Evolutionary conservation across 2,888 invertebrate species (phyloP).

Genomic region (Spicauda simplicius): DNA sequence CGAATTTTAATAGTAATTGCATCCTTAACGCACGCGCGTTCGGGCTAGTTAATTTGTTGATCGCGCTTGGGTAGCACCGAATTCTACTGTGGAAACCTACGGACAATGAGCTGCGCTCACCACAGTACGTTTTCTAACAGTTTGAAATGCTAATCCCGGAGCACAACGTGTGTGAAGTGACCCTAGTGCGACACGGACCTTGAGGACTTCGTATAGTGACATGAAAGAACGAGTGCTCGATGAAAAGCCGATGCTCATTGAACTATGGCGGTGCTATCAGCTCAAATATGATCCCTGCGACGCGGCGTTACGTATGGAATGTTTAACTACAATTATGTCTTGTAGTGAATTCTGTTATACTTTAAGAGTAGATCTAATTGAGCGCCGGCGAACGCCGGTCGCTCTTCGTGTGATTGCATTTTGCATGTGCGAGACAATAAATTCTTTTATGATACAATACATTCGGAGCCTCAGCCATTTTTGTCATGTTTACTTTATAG

Average conservation of each 20-base stretch:
- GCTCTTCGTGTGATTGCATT: constrained; percentile 61
- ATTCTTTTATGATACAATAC: constrained; percentile 45
- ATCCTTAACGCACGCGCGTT: not conserved
- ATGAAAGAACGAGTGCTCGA: constrained; percentile 40
- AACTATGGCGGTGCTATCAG: constrained; percentile 46
- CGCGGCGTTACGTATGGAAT: constrained; percentile 31
- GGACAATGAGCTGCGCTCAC: constrained; percentile 78
- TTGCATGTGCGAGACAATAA: constrained; percentile 82
- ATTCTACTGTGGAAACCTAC: constrained; percentile 70
- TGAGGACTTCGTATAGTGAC: constrained; percentile 43
- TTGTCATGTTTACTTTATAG: constrained; percentile 38
- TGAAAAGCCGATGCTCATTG: constrained; percentile 40
- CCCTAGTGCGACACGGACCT: constrained; percentile 49
- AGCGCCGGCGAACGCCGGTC: constrained; percentile 42
- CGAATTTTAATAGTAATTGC: constrained; percentile 24
- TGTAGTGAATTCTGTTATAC: constrained; percentile 47
- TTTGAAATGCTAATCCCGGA: constrained; percentile 75
- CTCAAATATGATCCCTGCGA: constrained; percentile 31
- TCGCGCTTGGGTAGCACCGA: constrained; percentile 51
- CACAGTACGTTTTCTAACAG: constrained; percentile 72
- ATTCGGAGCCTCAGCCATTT: constrained; percentile 41
- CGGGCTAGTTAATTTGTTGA: constrained; percentile 35
- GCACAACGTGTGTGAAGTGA: constrained; percentile 70
- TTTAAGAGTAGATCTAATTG: constrained; percentile 53
- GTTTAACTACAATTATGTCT: constrained; percentile 39